Evolutionary conservation across 1,140 invertebrate genomes (phyloP), one percentile per base, ranked within the genome.

Genomic region (Zaprionus lachaisei): DNA sequence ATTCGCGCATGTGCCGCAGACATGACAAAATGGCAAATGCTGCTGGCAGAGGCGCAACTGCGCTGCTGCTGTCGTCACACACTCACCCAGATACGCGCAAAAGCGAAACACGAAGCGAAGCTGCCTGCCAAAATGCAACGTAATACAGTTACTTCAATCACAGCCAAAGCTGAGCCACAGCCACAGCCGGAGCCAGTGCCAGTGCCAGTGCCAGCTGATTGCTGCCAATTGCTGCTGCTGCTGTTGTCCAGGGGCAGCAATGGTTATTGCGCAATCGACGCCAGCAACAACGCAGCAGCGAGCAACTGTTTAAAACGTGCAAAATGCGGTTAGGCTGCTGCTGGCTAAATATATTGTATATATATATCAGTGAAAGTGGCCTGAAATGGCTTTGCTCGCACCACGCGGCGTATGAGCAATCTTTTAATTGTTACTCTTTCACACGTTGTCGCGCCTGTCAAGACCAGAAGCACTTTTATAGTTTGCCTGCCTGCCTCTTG

Each of bases 121-220:
- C 54, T 28, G 54, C 54, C 54, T 55, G 54, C 72, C 79, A 81
- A 84, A 89, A 79, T 89, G 84, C 84, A 89, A 79, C 84, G 78
- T 87, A 87, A 89, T 87, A 87, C 84, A 87, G 84, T 87, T 87
- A 87, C 73, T 87, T 87, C 81, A 89, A 87, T 87, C 83, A 90
- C 83, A 80, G 64, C 66, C 26, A 34, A 34, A 51, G 78, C 77
- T 79, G 80, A 38, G 37, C 37, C 37, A 38, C 12, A 38, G 37
- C 12, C 41, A 17, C n/a, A 47, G 41, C 15, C n/a, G 0, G 6
- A 17, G 41, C n/a, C n/a, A 0, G 2, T 9, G 41, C 7, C 41
- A 47, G 31, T 34, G 31, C 31, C 22, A 54, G 62, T 63, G 69
- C 75, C 73, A 64, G 47, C 34, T 56, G 76, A 70, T 64, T 80